Conservation (phyloP, 2,113 vertebrate species). For the Typhlomys cinereus region DNA sequence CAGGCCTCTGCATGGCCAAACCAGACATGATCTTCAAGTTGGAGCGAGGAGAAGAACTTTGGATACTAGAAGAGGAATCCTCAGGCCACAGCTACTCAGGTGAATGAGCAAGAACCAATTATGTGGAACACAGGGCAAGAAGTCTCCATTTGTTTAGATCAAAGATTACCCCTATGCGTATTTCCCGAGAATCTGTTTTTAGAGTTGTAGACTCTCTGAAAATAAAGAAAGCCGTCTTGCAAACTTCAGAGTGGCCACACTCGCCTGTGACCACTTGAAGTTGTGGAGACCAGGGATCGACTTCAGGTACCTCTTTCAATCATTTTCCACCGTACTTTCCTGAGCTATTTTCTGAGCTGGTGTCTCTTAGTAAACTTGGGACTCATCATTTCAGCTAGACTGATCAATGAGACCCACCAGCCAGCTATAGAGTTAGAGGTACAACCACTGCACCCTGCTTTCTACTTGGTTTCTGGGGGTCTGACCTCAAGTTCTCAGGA, state of each 20-base stretch:
- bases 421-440: too few species aligned
- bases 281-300: too few species aligned
- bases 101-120: constrained; percentile 35
- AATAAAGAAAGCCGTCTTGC: not conserved
- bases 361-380: too few species aligned
- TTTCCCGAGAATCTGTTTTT: constrained; percentile 26
- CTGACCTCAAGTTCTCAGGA: too few species aligned
- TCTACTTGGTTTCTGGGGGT: too few species aligned
- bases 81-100: constrained; percentile 52
- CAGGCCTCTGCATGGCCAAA: constrained; percentile 75
- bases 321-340: too few species aligned
- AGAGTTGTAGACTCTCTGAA: constrained; percentile 28
- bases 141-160: not conserved
- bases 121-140: not conserved
- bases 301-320: too few species aligned
- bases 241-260: not conserved
- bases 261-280: too few species aligned
- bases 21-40: constrained; percentile 77
- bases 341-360: too few species aligned
- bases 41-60: constrained; percentile 72
- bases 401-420: too few species aligned
- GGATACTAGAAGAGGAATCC: constrained; percentile 61
- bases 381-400: too few species aligned
- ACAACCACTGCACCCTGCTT: too few species aligned
- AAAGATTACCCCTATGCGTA: not conserved